phyloP scores from a whole-genome alignment of 2,113 vertebrate genomes.

The Condylura cristata region DNA sequence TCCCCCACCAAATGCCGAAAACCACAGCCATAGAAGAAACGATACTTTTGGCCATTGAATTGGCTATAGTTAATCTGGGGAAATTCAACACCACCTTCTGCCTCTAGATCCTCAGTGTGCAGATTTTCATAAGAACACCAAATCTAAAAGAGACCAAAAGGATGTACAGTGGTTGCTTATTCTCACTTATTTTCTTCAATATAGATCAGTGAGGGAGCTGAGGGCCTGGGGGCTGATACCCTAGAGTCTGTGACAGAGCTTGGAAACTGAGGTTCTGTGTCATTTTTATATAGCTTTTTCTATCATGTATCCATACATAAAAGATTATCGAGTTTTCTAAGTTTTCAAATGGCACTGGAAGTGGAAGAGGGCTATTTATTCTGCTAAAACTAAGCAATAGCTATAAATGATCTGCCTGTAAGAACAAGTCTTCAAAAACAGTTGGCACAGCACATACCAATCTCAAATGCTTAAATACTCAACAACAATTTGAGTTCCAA shows the following conservation, averaged over 20 bases:
- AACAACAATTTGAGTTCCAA: background rate
- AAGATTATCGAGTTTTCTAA: background rate
- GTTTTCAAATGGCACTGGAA: background rate
- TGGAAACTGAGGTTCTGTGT: background rate
- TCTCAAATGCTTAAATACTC: background rate
- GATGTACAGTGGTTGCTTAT: background rate
- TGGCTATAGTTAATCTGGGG: slow-evolving; percentile 93
- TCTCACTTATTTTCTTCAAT: slow-evolving; percentile 21
- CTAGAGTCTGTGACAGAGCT: background rate
- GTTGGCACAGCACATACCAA: background rate
- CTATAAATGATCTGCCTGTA: background rate
- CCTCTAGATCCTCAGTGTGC: slow-evolving; percentile 86
- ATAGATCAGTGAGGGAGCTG: background rate
- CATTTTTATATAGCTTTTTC: slow-evolving; percentile 39
- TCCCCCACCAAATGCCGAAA: slow-evolving; percentile 92
- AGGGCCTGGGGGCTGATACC: background rate
- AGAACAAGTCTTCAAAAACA: background rate
- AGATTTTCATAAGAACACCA: slow-evolving; percentile 92
- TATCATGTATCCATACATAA: background rate
- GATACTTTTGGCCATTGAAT: slow-evolving; percentile 89
- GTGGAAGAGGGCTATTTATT: background rate
- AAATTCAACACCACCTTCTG: slow-evolving; percentile 93
- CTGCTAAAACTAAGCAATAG: slow-evolving; percentile 22
- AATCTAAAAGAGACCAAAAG: slow-evolving; percentile 83
- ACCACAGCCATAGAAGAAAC: slow-evolving; percentile 95